Conservation (phyloP, 2,797 vertebrate genomes). For the Geotrypetes seraphini region DNA sequence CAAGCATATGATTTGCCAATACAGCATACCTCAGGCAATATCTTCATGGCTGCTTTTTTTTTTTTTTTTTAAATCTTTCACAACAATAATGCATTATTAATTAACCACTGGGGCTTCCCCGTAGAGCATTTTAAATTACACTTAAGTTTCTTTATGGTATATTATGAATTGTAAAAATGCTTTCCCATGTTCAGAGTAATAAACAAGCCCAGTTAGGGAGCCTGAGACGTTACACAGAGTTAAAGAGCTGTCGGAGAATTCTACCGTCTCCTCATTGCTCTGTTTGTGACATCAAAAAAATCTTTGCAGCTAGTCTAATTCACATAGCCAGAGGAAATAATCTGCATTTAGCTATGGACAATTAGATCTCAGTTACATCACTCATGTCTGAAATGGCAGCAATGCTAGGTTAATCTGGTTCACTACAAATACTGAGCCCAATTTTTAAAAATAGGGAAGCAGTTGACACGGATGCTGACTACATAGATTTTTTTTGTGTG, state of each 20-base stretch:
- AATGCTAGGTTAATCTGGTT: not conserved
- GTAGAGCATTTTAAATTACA: constrained; percentile 37
- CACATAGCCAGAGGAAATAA: constrained; percentile 16
- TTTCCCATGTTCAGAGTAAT: constrained; percentile 27
- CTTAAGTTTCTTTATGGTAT: constrained; percentile 26
- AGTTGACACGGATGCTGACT: too few species aligned
- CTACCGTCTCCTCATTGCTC: not conserved
- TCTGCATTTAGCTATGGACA: not conserved
- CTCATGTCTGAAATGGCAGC: constrained; percentile 4
- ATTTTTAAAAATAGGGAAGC: too few species aligned
- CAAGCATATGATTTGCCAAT: constrained; percentile 9
- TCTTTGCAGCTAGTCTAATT: constrained; percentile 9
- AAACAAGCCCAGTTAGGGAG: constrained; percentile 15
- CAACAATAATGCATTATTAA: constrained; percentile 43
- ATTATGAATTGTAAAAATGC: constrained; percentile 16
- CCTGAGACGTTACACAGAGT: constrained; percentile 7
- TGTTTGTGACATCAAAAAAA: constrained; percentile 8
- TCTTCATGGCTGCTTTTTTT: constrained; percentile 16
- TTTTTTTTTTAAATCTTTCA: too few species aligned
- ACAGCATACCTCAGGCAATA: not conserved
- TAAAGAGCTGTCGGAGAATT: not conserved
- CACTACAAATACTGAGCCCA: too few species aligned
- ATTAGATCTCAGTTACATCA: rapidly evolving
- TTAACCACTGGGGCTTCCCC: constrained; percentile 34
- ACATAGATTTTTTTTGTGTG: too few species aligned